Evolutionary conservation across 2,113 vertebrate genomes (phyloP).

Genomic region (Brienomyrus longianalis): DNA sequence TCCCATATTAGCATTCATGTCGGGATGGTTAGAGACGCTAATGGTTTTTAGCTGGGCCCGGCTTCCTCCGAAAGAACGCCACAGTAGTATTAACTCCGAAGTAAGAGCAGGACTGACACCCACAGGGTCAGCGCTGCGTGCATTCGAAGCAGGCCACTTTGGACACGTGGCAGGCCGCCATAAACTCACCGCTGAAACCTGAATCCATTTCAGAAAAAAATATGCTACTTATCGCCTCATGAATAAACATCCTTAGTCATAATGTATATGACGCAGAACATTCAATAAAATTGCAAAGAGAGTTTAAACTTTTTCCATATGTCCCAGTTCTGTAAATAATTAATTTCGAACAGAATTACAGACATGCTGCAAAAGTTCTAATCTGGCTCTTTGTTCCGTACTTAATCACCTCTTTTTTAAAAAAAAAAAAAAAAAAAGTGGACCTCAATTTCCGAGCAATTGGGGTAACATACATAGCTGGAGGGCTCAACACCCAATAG

Average conservation of each 20-base stretch:
- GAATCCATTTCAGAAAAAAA: neutral
- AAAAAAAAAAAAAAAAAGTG: neutral
- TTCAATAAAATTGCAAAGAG: neutral
- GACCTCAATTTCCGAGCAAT: neutral
- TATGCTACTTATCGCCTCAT: neutral
- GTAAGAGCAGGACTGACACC: neutral
- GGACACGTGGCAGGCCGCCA: neutral
- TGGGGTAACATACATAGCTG: neutral
- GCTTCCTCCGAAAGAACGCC: neutral
- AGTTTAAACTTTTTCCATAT: slow-evolving; percentile 1
- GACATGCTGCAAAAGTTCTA: neutral
- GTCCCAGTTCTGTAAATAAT: neutral
- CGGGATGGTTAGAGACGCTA: neutral
- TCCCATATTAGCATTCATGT: neutral
- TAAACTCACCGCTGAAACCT: neutral
- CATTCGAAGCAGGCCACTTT: neutral
- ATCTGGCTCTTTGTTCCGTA: neutral
- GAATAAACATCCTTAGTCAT: slow-evolving; percentile 8
- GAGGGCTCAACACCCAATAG: neutral
- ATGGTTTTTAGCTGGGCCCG: neutral
- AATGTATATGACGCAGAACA: neutral
- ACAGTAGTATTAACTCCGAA: neutral
- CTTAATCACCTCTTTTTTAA: neutral
- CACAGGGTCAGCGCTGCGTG: neutral
- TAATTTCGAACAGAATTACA: neutral